These are phyloP conservation scores for Lepus oiostolus DNA, from an alignment of 2,797 vertebrate genomes.

Conservation along the genomic window DNA sequence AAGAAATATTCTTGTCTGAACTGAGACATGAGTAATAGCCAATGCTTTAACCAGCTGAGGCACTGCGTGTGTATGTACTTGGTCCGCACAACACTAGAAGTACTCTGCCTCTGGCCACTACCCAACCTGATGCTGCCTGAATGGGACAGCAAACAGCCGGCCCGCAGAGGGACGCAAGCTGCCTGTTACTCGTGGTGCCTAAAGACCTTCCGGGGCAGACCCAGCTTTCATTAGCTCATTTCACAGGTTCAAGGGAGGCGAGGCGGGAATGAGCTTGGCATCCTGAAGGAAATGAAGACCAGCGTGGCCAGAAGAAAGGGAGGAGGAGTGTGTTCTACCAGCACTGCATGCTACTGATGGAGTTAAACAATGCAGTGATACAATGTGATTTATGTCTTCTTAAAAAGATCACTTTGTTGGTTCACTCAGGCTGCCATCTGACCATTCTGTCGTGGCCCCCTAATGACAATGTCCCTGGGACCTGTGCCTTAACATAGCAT, in stretches of 20 bases:
- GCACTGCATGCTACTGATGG: not conserved
- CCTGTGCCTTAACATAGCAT: not conserved
- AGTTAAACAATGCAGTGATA: constrained; percentile 16
- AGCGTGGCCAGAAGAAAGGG: not conserved
- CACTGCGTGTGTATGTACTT: not conserved
- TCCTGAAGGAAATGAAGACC: constrained; percentile 32
- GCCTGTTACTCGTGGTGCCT: no score
- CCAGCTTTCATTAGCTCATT: no score
- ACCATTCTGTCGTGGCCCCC: not conserved
- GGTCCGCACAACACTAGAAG: constrained; percentile 14
- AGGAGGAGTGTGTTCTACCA: not conserved
- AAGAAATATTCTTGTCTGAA: constrained; percentile 9
- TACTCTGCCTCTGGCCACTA: not conserved
- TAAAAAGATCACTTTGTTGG: not conserved
- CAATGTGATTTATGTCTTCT: not conserved
- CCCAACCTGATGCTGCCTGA: not conserved
- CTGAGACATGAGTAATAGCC: not conserved
- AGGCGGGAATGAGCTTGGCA: constrained; percentile 4
- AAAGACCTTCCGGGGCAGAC: no score
- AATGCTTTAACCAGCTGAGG: not conserved
- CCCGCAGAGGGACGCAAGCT: not conserved
- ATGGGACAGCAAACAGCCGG: not conserved
- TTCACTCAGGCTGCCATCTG: not conserved
- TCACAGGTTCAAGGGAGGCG: constrained; percentile 4
- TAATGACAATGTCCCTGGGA: constrained; percentile 19